Evolutionary conservation across 2,888 invertebrate genomes (phyloP).

Genomic region (Pseudoips prasinana): DNA sequence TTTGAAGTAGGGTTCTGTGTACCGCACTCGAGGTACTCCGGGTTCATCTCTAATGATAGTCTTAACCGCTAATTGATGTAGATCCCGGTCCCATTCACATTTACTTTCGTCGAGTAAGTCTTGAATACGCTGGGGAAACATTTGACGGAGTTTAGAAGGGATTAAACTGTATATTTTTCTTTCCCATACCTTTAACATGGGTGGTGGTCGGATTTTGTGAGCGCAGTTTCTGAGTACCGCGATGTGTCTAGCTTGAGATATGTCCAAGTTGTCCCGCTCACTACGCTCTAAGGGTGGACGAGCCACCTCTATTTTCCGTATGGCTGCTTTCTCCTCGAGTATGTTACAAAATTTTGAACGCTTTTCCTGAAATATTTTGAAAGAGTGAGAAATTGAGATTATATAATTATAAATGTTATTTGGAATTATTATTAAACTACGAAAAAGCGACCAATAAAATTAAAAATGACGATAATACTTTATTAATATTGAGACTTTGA

Average conservation of each 20-base stretch:
- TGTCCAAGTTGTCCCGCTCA: constrained; percentile 70
- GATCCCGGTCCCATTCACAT: constrained; percentile 81
- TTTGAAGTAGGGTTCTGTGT: constrained; percentile 79
- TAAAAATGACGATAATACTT: too few species aligned
- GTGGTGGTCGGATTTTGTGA: constrained; percentile 80
- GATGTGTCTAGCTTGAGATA: constrained; percentile 76
- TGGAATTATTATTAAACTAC: too few species aligned
- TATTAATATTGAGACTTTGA: too few species aligned
- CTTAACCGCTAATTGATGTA: constrained; percentile 84
- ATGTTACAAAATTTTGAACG: constrained; percentile 62
- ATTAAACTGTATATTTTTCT: constrained; percentile 82
- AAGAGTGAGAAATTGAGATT: too few species aligned
- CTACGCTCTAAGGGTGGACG: constrained; percentile 49
- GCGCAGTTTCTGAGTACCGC: constrained; percentile 81
- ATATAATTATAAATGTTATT: too few species aligned
- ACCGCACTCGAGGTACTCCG: constrained; percentile 72
- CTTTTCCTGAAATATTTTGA: constrained; percentile 67
- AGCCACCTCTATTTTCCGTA: constrained; percentile 61
- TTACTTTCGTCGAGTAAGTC: constrained; percentile 80
- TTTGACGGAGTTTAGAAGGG: constrained; percentile 76
- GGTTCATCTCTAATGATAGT: constrained; percentile 83
- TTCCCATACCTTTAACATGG: constrained; percentile 84
- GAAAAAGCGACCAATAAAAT: too few species aligned
- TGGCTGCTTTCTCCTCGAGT: constrained; percentile 63
- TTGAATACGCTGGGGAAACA: constrained; percentile 78